Conservation (phyloP, 2,888 invertebrate species). For the Eurytoma adleriae region DNA sequence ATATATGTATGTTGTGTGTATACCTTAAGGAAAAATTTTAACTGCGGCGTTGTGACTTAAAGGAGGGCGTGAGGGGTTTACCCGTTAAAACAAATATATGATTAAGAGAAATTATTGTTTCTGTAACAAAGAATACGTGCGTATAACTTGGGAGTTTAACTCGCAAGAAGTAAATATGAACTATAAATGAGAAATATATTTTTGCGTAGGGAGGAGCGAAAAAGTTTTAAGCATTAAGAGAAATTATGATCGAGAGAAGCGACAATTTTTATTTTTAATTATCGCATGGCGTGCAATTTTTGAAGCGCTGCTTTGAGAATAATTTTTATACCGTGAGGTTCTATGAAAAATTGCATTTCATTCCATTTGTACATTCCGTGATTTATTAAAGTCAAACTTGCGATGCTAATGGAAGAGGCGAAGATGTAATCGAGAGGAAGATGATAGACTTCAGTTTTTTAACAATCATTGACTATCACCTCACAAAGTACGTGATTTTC, state of each 20-base stretch:
- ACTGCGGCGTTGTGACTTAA: conserved; percentile 55
- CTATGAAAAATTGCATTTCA: conserved; percentile 25
- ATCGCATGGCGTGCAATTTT: conserved; percentile 55
- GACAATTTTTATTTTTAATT: conserved; percentile 36
- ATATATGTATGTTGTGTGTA: conserved; percentile 50
- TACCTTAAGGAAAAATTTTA: conserved; percentile 28
- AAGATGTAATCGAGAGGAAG: conserved; percentile 15
- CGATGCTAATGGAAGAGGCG: conserved; percentile 34
- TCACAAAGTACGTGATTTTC: conserved; percentile 30
- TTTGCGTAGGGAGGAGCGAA: conserved; percentile 23
- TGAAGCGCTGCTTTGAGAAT: conserved; percentile 52
- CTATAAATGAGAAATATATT: conserved; percentile 44
- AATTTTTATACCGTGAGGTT: conserved; percentile 27
- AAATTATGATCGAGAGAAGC: conserved; percentile 23
- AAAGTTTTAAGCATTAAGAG: conserved; percentile 28
- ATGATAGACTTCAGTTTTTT: conserved; percentile 21
- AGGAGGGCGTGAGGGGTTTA: conserved; percentile 22
- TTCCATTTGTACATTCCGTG: conserved; percentile 50
- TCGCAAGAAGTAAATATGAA: conserved; percentile 46
- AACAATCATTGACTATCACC: conserved; percentile 34
- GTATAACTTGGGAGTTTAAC: conserved; percentile 49
- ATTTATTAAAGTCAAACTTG: conserved; percentile 46
- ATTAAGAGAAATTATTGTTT: conserved; percentile 45
- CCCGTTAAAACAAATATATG: conserved; percentile 30
- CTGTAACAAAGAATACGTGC: conserved; percentile 32